A percentile compares a stretch with the other conserved stretches of the same genome.
These are phyloP conservation scores for Pseudomyrmex pallidus DNA, from an alignment of 1,140 invertebrate species.

Conservation along the genomic window DNA sequence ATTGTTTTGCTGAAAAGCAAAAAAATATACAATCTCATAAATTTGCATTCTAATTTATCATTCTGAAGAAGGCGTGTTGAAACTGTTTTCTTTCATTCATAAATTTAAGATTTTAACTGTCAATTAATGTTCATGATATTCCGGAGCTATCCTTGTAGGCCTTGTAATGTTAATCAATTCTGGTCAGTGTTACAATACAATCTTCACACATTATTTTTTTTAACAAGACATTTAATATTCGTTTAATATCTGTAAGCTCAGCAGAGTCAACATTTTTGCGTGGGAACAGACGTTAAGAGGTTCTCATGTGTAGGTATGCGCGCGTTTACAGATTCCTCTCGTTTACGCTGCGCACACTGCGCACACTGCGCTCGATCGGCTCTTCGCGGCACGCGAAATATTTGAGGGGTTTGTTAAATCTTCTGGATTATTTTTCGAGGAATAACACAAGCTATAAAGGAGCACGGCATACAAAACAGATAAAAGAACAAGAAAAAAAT, in stretches of 20 bases:
- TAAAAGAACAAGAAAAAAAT: constrained; percentile 44
- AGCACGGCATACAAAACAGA: constrained; percentile 5
- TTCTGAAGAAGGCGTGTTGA: too few relatives aligned
- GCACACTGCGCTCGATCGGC: constrained; percentile 47
- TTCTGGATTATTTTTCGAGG: constrained; percentile 1
- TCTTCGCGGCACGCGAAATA: constrained; percentile 58
- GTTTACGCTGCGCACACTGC: constrained; percentile 23
- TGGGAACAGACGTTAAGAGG: constrained; percentile 68
- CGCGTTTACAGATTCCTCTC: constrained; percentile 76
- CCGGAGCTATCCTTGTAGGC: constrained; percentile 10
- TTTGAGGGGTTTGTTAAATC: not conserved
- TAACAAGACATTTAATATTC: constrained; percentile 83
- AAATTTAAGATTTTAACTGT: not conserved
- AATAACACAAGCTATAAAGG: constrained; percentile 28
- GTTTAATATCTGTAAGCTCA: constrained; percentile 82
- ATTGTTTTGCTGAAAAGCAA: not conserved
- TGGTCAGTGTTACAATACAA: not conserved
- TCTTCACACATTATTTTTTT: constrained; percentile 60
- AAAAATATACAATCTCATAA: too few relatives aligned
- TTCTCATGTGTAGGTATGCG: constrained; percentile 66
- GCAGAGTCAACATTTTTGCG: constrained; percentile 82
- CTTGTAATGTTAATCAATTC: not conserved
- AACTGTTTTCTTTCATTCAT: not conserved
- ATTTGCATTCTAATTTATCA: too few relatives aligned
- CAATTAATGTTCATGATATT: not conserved